phyloP scores from a whole-genome alignment of 2,888 invertebrate species.

The Hydrotaea cyrtoneurina region DNA sequence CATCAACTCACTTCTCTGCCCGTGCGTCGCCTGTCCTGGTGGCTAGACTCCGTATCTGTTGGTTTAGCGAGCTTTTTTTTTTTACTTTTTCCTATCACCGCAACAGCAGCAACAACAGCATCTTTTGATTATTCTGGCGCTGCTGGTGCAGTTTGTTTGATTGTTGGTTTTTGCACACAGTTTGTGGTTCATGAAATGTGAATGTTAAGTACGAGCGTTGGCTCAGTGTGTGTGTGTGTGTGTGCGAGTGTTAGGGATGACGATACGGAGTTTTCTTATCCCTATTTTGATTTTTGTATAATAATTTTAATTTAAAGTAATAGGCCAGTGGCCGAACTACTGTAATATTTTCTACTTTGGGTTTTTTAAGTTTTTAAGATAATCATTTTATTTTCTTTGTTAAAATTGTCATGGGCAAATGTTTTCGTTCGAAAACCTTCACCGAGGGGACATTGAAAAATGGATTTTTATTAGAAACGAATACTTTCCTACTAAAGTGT shows the following conservation, averaged over 20 bases:
- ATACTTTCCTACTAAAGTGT: too few species aligned
- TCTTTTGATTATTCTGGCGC: neutral
- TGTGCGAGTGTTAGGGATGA: neutral
- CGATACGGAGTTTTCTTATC: neutral
- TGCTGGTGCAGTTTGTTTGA: neutral
- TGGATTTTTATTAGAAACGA: too few species aligned
- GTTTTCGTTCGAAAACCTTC: too few species aligned
- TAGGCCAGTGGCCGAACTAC: too few species aligned
- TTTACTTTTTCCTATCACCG: too few species aligned
- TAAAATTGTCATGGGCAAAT: too few species aligned
- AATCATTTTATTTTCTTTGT: too few species aligned
- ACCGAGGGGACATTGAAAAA: too few species aligned
- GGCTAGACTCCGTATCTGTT: neutral
- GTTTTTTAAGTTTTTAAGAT: too few species aligned
- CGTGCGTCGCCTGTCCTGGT: neutral
- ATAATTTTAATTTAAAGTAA: too few species aligned
- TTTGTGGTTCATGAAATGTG: slow-evolving; percentile 34
- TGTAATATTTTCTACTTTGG: too few species aligned
- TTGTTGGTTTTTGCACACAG: slow-evolving; percentile 9
- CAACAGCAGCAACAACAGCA: neutral
- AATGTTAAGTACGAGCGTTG: slow-evolving; percentile 23
- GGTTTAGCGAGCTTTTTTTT: neutral
- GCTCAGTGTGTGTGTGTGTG: neutral
- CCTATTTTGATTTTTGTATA: too few species aligned
- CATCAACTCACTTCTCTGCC: neutral